Base-by-base conservation (phyloP, 1,140 invertebrate genomes). In the Bombus fervidus region DNA sequence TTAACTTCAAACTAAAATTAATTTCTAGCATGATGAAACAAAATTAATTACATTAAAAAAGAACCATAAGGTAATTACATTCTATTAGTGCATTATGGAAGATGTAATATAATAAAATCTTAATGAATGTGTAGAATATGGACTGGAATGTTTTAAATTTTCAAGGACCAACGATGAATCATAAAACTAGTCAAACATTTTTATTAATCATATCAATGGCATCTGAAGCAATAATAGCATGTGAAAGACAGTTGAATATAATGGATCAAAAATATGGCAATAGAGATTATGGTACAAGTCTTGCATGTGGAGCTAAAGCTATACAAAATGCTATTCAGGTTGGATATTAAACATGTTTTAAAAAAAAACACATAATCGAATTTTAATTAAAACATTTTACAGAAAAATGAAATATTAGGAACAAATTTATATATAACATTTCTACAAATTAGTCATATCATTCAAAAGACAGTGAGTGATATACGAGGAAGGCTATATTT, bases 221-320 rank as follows among this genome's bases (percentile, higher is more conserved):
- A 37, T 96, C 95, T 87, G 94, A 96, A 66, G 95, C 95, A 41
- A 83, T 97, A 53, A 95, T 96, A 69, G 93, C 95, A 31, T 95
- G 96, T 76, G 94, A 96, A 73, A 91, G 94, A 53, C 93, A 96
- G 83, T 89, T 97, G 22, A 97, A 98, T 93, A 93, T 93, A 64
- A 95, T 97, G 76, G 97, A 97, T 92, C 90, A 92, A 10, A 95
- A 96, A 85, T 94, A 90, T 90, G 96, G 97, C 28, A 96, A 97
- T 93, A 96, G 96, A 4, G 96, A 97, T 92, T 97, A 96, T 93
- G 97, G 97, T 12, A 96, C 95, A 25, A 96, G 96, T 57, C 92
- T 97, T 74, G 93, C 95, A 34, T 90, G 91, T n/a, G 96, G 95
- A 12, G 96, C 96, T n/a, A 92, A 95, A 91, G 94, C 92, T 25